Conservation (phyloP, 2,113 vertebrate species). For the Euleptes europaea region DNA sequence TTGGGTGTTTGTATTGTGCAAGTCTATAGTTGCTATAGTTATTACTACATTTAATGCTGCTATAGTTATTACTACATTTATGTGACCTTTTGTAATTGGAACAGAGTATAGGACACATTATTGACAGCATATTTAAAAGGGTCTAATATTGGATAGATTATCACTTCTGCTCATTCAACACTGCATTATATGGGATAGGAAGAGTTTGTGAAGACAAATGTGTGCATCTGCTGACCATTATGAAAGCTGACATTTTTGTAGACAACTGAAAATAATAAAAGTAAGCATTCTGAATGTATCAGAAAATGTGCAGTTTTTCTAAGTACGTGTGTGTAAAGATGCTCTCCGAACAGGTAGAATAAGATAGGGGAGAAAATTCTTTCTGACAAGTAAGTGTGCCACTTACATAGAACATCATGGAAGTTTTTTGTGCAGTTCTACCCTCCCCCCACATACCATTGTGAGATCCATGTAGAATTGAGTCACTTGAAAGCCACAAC, state of each 20-base stretch:
- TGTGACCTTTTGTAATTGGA: constrained; percentile 25
- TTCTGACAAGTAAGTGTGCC: background rate
- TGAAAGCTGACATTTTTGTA: background rate
- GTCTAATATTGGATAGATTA: constrained; percentile 32
- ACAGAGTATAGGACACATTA: background rate
- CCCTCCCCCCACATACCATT: too few relatives aligned
- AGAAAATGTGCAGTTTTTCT: too few relatives aligned
- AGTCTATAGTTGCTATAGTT: background rate
- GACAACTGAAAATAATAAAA: background rate
- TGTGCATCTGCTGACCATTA: background rate
- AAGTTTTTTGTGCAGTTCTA: too few relatives aligned
- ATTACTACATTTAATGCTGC: too few relatives aligned
- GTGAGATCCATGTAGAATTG: too few relatives aligned
- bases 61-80: background rate
- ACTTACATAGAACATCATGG: background rate
- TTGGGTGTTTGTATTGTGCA: background rate
- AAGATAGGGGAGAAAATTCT: background rate
- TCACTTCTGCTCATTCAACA: background rate
- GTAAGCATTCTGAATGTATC: too few relatives aligned
- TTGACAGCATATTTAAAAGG: constrained; percentile 24
- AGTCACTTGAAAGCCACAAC: background rate
- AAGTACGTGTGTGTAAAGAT: background rate
- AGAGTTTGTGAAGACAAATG: background rate
- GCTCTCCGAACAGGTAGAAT: background rate
- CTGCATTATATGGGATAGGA: background rate